Evolutionary conservation across 1,140 invertebrate species (phyloP).

Genomic region (Ostrea denselamellosa): DNA sequence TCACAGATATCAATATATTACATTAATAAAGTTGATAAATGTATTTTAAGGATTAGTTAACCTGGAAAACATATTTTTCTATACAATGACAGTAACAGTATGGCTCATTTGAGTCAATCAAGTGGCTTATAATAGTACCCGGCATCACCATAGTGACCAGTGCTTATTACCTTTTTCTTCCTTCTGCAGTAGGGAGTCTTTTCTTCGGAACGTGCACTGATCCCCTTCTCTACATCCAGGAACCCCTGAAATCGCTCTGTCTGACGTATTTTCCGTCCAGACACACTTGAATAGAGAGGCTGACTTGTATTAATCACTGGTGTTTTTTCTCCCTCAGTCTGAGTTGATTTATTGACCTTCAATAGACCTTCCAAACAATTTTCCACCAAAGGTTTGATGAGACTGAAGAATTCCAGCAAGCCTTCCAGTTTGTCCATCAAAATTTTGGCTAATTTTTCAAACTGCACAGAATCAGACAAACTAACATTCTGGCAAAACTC

Average conservation of each 20-base stretch:
- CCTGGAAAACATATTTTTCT: too few species aligned
- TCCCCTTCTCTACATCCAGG: background rate
- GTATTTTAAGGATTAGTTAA: too few species aligned
- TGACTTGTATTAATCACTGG: background rate
- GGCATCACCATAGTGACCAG: background rate
- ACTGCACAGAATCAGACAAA: background rate
- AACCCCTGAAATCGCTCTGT: background rate
- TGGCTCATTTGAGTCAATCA: too few species aligned
- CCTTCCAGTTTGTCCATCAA: conserved; percentile 25
- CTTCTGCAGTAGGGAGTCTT: background rate
- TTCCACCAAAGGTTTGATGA: conserved; percentile 6
- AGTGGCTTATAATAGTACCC: too few species aligned
- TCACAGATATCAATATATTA: too few species aligned
- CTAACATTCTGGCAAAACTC: background rate
- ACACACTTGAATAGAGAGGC: background rate
- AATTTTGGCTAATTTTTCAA: background rate
- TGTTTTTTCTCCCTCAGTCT: background rate
- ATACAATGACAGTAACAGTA: too few species aligned
- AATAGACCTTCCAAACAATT: background rate
- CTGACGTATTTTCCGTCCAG: conserved; percentile 18
- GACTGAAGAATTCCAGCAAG: background rate
- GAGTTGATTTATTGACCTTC: background rate
- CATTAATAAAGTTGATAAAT: too few species aligned
- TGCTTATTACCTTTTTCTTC: background rate
- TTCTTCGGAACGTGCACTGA: background rate